Base-by-base conservation (phyloP, 2,797 vertebrate species). In the Tokudaia muenninki region DNA sequence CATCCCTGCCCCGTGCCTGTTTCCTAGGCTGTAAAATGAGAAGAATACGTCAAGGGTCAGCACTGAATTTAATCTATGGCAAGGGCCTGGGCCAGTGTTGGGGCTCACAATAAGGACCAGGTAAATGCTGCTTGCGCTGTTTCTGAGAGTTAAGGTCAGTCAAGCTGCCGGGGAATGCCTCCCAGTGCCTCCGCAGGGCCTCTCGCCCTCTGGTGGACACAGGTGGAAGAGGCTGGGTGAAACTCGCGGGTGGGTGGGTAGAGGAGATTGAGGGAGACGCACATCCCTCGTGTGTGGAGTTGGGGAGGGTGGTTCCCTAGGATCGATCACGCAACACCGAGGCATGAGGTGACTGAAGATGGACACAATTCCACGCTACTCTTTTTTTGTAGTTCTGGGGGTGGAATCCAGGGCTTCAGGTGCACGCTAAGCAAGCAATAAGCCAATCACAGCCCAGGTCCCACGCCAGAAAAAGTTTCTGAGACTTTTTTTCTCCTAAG, bases 151-250 rank as follows among this genome's bases (percentile, higher is more conserved):
- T 52, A 52, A 10, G 50, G 31, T 16, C 16, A 70, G 67, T 21
- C 17, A 72, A 70, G 67, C 65, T 67, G 65, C 13, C 0, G 65
- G 61, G 63, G 29, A 34, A 19, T 7, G 65, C 34, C 13, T 16
- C 14, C 14, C 67, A n/a, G 34, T 17, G 16, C 34, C 67, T 70
- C 67, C 1, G 67, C 19, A 72, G 67, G 67, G 34, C 34, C 34
- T 72, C 67, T 37, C 14, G 37, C 88, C 96, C 92, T 75, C 97
- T 97, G 86, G 87, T 83, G 96, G 91, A 80, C 91, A 72, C 13
- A 83, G 87, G 65, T 78, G 91, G 95, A 96, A 92, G 91, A 75
- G 63, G 31, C 77, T 3, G 2, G 17, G 37, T 16, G 19, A 79
- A 80, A 5, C 12, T 78, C 37, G 52, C 1, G 8, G 22, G 34